These are phyloP conservation scores for Harpagoxenus sublaevis DNA, from an alignment of 2,888 invertebrate species.

Conservation along the genomic window DNA sequence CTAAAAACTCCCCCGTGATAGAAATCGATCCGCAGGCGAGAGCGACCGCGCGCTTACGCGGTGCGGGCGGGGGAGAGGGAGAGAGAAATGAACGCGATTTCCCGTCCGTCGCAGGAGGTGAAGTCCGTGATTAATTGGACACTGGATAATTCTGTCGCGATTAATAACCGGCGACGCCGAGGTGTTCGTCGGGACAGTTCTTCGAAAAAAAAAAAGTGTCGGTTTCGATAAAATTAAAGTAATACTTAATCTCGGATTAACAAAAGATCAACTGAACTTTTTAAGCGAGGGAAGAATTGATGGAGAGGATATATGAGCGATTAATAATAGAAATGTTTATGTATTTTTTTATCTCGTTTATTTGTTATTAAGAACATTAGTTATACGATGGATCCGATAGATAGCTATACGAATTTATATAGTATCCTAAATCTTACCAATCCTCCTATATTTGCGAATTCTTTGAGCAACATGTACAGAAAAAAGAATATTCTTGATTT, in stretches of 20 bases:
- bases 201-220: not conserved
- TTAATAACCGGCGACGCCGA: not conserved
- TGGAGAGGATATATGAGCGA: not conserved
- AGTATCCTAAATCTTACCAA: not conserved
- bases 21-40: slow-evolving; percentile 45
- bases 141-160: slow-evolving; percentile 18
- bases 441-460: not conserved
- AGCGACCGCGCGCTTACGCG: slow-evolving; percentile 31
- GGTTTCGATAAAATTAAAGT: not conserved
- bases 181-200: not conserved
- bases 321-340: not conserved
- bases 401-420: not conserved
- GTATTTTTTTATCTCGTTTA: not conserved
- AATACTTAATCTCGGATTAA: not conserved
- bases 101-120: slow-evolving; percentile 36
- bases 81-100: slow-evolving; percentile 9
- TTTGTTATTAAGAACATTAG: not conserved
- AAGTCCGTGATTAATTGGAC: slow-evolving; percentile 62
- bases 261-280: not conserved
- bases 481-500: too few species aligned
- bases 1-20: slow-evolving; percentile 54
- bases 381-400: not conserved
- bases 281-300: not conserved
- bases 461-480: not conserved
- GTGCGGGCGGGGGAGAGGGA: not conserved